Percentiles rank a stretch among this genome's conserved stretches.
Conservation (phyloP, 2,888 invertebrate species). For the Dusona sp. region DNA sequence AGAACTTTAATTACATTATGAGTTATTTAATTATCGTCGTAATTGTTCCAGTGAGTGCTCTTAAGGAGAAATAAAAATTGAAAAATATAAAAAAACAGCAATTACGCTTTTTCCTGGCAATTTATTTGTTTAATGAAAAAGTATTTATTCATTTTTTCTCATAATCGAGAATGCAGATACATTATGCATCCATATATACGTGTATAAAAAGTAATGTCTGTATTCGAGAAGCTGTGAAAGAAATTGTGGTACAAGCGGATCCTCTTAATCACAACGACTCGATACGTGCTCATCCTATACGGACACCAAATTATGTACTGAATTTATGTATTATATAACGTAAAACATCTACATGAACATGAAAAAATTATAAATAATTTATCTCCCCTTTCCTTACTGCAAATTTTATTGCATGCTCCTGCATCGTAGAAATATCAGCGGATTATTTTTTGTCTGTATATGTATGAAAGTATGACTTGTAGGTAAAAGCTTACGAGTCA, state of each 20-base stretch:
- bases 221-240: not conserved
- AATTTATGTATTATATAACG: not conserved
- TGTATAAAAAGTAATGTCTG: not conserved
- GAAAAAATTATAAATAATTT: not conserved
- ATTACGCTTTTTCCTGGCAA: not conserved
- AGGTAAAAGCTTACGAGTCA: slow-evolving; percentile 1
- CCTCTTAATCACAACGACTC: not conserved
- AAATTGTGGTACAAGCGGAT: not conserved
- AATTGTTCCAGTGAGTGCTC: not conserved
- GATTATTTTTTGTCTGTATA: not conserved
- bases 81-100: not conserved
- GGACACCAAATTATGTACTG: not conserved
- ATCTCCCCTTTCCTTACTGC: not conserved
- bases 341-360: not conserved
- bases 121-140: not conserved
- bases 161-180: not conserved
- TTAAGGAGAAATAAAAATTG: not conserved
- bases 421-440: not conserved
- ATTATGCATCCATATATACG: not conserved
- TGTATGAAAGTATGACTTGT: slow-evolving; percentile 8
- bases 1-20: not conserved
- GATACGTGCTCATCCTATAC: not conserved
- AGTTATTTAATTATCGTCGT: not conserved
- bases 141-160: not conserved
- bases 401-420: not conserved